Evolutionary conservation across 2,888 invertebrate species (phyloP), one percentile per base, ranked within the genome.

Genomic region (Phortica magna): DNA sequence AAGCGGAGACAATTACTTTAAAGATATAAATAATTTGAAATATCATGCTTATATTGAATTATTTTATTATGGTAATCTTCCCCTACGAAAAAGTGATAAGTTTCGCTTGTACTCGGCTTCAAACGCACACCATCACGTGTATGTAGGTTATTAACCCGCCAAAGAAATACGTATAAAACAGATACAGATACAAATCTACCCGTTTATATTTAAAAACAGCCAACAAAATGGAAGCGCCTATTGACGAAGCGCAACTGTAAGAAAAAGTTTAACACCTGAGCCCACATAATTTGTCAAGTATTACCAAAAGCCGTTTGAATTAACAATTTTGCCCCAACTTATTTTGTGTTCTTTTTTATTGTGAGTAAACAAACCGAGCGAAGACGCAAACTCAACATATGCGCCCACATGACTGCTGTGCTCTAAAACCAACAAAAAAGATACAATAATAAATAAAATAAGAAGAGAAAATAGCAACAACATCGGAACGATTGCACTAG

Each of bases 221-320:
- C 31, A 7, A 61, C 14, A 9, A 64, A 64, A 42, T 48, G 48
- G 48, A 5, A 12, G 48, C 7, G 43, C 6, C 43, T 43, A 43
- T 43, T 10, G 41, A n/a, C 42, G 41, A 41, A 65, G 9, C 67
- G 65, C 65, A 17, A 14, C 6, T 10, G 41, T 17, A 39, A 65
- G 41, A 67, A 12, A 61, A 42, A 41, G 61, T 64, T 77, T 83
- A 89, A 87, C 89, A 89, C 89, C 89, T 89, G 89, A 89, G 83
- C 89, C 89, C 89, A 89, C 89, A 89, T 90, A 87, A 89, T 89
- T 89, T 89, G 88, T 85, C 85, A 88, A 84, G 84, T 81, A 75
- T 77, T 77, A 73, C 73, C 43, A 64, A 73, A 73, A 86, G 76
- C 55, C 73, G 77, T 82, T 86, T 86, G 84, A 88, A 85, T 88